These are phyloP conservation scores for Lepilemur septentrionalis DNA, from an alignment of 2,797 vertebrate species.

Conservation along the genomic window DNA sequence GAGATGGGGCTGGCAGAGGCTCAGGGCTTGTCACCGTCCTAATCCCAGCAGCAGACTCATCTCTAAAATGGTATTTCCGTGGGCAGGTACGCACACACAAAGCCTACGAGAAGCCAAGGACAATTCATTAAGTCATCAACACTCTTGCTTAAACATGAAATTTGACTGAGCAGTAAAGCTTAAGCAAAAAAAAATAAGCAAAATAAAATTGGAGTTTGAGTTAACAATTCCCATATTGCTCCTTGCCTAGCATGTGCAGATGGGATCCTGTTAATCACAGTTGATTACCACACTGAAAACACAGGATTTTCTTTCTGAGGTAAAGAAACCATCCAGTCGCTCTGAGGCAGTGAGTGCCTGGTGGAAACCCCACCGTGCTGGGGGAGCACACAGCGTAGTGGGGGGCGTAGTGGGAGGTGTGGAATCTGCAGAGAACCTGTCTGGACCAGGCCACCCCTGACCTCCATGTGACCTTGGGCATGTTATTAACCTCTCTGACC, in stretches of 20 bases:
- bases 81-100: neutral
- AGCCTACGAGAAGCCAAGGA: neutral
- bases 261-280: neutral
- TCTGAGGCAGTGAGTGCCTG: neutral
- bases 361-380: neutral
- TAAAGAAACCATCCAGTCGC: neutral
- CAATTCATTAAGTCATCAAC: neutral
- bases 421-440: neutral
- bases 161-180: neutral
- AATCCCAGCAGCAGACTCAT: neutral
- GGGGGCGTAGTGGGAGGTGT: neutral
- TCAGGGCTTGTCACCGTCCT: neutral
- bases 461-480: neutral
- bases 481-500: neutral
- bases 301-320: neutral
- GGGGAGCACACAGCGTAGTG: neutral
- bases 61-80: neutral
- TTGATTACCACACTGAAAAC: neutral
- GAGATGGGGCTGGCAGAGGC: neutral
- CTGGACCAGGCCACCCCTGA: neutral
- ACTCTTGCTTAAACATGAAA: neutral
- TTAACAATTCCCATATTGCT: neutral
- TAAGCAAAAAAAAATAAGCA: neutral
- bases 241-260: neutral
- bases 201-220: neutral